phyloP scores from a whole-genome alignment of 2,888 invertebrate species.

The Cataglyphis cursor region DNA sequence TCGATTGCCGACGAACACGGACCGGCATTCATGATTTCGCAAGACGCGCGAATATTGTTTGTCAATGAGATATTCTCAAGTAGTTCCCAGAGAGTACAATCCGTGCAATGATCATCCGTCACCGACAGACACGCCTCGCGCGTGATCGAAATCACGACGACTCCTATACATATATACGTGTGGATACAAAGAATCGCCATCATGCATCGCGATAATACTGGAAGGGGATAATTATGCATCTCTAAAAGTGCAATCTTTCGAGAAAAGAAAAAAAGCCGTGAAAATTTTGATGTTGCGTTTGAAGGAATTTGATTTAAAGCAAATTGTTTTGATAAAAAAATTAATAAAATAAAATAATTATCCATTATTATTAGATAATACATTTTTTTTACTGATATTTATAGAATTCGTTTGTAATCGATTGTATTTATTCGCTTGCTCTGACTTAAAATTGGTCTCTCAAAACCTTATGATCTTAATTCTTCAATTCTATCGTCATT shows the following conservation, averaged over 20 bases:
- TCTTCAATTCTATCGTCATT: background rate
- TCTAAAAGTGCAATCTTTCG: constrained; percentile 21
- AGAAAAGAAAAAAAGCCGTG: constrained; percentile 1
- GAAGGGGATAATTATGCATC: constrained; percentile 29
- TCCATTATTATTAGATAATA: background rate
- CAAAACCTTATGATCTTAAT: background rate
- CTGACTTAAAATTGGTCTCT: background rate
- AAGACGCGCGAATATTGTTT: constrained; percentile 73
- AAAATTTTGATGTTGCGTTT: background rate
- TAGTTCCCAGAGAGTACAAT: constrained; percentile 67
- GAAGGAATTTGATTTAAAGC: background rate
- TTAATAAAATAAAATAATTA: background rate
- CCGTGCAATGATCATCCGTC: constrained; percentile 75
- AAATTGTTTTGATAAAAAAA: background rate
- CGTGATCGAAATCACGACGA: constrained; percentile 78
- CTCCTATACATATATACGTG: constrained; percentile 37
- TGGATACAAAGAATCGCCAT: constrained; percentile 25
- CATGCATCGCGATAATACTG: constrained; percentile 10
- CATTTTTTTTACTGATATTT: background rate
- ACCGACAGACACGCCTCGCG: constrained; percentile 65
- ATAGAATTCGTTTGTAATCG: background rate
- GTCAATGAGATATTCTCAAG: constrained; percentile 72
- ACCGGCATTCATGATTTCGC: constrained; percentile 65
- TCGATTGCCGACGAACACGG: constrained; percentile 67
- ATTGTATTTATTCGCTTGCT: background rate